These are phyloP conservation scores for Hippopotamus amphibius DNA, from an alignment of 2,113 vertebrate species.

Conservation along the genomic window DNA sequence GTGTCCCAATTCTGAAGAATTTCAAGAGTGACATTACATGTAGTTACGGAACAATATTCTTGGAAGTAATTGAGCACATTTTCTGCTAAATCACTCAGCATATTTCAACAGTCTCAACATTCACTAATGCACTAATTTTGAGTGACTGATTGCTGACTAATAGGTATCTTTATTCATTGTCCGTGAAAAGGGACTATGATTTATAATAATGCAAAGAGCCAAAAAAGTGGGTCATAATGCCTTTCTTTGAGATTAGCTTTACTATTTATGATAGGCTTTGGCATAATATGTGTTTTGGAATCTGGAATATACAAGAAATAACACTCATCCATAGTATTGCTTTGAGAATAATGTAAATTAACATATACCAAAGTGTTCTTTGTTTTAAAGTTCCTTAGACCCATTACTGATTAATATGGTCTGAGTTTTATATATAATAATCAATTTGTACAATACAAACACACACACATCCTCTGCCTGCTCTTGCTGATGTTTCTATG, in stretches of 20 bases:
- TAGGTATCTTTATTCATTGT: constrained; percentile 9
- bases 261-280: not conserved
- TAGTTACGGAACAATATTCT: constrained; percentile 40
- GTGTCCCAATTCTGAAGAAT: not conserved
- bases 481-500: not conserved
- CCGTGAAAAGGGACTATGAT: constrained; percentile 33
- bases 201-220: not conserved
- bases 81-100: constrained; percentile 43
- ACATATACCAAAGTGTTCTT: not conserved
- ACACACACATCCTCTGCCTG: not conserved
- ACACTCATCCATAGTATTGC: not conserved
- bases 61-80: constrained; percentile 43
- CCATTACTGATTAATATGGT: not conserved
- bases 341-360: constrained; percentile 2
- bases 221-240: not conserved
- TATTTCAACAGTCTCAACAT: constrained; percentile 51
- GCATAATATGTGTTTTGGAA: not conserved
- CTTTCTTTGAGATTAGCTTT: not conserved
- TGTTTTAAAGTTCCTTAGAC: not conserved
- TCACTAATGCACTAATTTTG: constrained; percentile 38
- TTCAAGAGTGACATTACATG: constrained; percentile 32
- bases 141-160: constrained; percentile 57
- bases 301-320: not conserved
- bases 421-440: not conserved
- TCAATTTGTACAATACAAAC: not conserved